Conservation (phyloP, 2,888 invertebrate species). For the Carterocephalus palaemon region DNA sequence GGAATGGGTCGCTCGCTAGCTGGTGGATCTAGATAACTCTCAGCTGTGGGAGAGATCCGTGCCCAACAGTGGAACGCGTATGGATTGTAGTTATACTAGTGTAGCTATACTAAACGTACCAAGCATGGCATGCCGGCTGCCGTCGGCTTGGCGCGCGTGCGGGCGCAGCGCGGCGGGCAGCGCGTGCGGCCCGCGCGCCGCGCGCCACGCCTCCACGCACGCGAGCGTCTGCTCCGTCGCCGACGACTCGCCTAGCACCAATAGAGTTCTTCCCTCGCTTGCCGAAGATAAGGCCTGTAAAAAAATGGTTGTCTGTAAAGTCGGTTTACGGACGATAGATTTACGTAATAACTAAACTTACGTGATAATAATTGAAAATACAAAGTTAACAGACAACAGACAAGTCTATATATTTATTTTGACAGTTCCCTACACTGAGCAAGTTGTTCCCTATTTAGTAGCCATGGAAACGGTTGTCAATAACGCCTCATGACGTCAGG, state of each 20-base stretch:
- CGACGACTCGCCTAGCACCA: constrained; percentile 45
- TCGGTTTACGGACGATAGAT: too few relatives aligned
- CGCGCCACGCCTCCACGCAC: constrained; percentile 48
- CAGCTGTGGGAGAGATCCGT: background rate
- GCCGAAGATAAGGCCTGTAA: constrained; percentile 48
- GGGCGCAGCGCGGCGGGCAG: constrained; percentile 43
- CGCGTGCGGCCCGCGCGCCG: constrained; percentile 42
- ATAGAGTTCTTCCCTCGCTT: constrained; percentile 48
- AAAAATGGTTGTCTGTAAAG: too few relatives aligned
- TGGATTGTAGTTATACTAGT: background rate
- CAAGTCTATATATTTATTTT: too few relatives aligned
- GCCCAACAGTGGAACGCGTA: background rate
- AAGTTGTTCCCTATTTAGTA: too few relatives aligned
- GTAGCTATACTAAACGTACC: constrained; percentile 31
- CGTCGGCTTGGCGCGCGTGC: constrained; percentile 30
- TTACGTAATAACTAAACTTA: too few relatives aligned
- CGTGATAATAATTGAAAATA: too few relatives aligned
- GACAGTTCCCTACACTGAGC: too few relatives aligned
- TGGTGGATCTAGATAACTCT: too few relatives aligned
- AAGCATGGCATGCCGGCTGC: constrained; percentile 1
- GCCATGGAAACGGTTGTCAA: too few relatives aligned
- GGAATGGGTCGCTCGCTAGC: too few relatives aligned
- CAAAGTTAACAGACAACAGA: too few relatives aligned
- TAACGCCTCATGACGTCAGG: too few relatives aligned
- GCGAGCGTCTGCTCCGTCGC: constrained; percentile 39